Percentiles rank a stretch among this genome's conserved stretches.
Conservation (phyloP, 2,113 vertebrate species). For the Lynx canadensis region DNA sequence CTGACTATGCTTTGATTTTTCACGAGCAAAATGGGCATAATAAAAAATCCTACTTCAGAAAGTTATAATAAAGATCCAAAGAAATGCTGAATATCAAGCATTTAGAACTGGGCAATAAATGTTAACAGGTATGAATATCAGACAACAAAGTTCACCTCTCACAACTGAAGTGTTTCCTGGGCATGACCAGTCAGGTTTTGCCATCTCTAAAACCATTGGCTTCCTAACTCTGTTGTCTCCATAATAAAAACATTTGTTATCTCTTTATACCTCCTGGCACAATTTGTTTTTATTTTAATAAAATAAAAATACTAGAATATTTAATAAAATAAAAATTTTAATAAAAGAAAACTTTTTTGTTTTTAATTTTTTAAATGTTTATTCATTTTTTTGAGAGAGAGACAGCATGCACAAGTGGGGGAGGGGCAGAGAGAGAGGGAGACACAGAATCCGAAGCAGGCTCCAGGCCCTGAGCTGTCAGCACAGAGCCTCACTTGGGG, state of each 20-base stretch:
- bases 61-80: background rate
- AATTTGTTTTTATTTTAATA: background rate
- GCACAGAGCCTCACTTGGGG: background rate
- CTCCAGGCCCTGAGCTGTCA: background rate
- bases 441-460: no score
- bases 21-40: background rate
- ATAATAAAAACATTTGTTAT: background rate
- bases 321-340: no score
- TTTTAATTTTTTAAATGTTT: background rate
- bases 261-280: background rate
- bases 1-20: background rate
- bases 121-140: background rate
- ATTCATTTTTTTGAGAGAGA: background rate
- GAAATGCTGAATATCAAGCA: background rate
- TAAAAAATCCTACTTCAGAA: background rate
- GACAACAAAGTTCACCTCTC: background rate
- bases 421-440: background rate
- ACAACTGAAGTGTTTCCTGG: background rate
- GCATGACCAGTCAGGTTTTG: background rate
- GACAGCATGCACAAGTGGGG: background rate
- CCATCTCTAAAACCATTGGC: background rate
- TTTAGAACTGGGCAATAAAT: background rate
- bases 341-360: background rate
- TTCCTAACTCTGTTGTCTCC: background rate
- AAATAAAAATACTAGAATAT: no score